These are phyloP conservation scores for Danionella cerebrum DNA, from an alignment of 2,113 vertebrate species.

Conservation along the genomic window DNA sequence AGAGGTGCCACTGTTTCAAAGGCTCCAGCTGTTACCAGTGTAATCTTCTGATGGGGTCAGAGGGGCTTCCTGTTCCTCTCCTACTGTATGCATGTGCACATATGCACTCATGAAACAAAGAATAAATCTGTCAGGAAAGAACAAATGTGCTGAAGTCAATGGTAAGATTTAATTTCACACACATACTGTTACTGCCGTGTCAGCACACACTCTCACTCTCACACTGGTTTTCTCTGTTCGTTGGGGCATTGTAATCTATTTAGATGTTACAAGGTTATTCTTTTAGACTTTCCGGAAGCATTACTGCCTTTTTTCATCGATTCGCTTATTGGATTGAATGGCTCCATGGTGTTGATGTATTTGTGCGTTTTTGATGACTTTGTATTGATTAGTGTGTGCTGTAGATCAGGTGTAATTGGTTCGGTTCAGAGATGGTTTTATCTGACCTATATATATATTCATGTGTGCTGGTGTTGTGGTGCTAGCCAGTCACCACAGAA, in stretches of 20 bases:
- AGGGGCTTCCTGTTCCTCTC: neutral
- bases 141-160: neutral
- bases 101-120: neutral
- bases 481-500: neutral
- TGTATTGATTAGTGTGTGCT: conserved; percentile 14
- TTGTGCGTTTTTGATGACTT: conserved; percentile 24
- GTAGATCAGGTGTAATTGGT: conserved; percentile 1
- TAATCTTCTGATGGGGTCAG: conserved; percentile 8
- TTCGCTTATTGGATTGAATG: conserved; percentile 20
- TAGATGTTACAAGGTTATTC: conserved; percentile 11
- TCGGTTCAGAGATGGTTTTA: neutral
- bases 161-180: conserved; percentile 8
- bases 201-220: neutral
- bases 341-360: conserved; percentile 20
- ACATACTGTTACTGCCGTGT: conserved; percentile 5
- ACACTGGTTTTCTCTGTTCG: neutral
- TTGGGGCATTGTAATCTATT: conserved; percentile 20
- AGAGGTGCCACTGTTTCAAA: conserved; percentile 4
- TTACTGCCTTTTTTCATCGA: conserved; percentile 7
- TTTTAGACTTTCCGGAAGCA: conserved; percentile 23
- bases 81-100: neutral
- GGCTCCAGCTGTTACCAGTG: conserved; percentile 8
- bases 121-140: neutral
- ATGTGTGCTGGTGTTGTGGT: neutral
- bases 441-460: neutral